Evolutionary conservation across 2,888 invertebrate species (phyloP).

Genomic region (Cactoblastis cactorum): DNA sequence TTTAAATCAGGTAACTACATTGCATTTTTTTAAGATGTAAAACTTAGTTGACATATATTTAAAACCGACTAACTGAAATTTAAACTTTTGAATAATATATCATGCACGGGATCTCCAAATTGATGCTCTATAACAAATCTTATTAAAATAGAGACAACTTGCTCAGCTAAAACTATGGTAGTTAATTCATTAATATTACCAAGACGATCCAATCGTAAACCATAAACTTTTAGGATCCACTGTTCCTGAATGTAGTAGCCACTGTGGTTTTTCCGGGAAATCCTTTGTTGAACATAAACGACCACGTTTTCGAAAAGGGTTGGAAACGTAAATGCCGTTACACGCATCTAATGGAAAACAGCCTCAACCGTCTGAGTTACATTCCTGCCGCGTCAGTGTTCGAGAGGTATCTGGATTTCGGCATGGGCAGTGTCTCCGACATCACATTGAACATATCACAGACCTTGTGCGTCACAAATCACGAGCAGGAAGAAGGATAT

Average conservation of each 20-base stretch:
- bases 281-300: conserved; percentile 44
- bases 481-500: conserved; percentile 57
- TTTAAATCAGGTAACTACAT: conserved; percentile 60
- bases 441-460: conserved; percentile 65
- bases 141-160: too few species aligned
- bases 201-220: too few species aligned
- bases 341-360: conserved; percentile 67
- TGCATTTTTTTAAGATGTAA: too few species aligned
- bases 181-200: too few species aligned
- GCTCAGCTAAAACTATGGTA: too few species aligned
- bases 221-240: conserved; percentile 47
- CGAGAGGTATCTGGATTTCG: conserved; percentile 64
- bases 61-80: too few species aligned
- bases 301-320: conserved; percentile 53
- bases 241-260: conserved; percentile 55
- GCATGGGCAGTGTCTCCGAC: conserved; percentile 53
- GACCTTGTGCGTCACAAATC: conserved; percentile 67
- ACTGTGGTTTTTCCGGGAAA: conserved; percentile 54
- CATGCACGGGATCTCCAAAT: too few species aligned
- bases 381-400: conserved; percentile 65
- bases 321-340: conserved; percentile 49
- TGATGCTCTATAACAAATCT: too few species aligned
- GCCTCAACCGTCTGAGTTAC: conserved; percentile 50
- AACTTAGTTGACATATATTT: too few species aligned
- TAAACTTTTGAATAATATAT: too few species aligned